Evolutionary conservation across 2,113 vertebrate species (phyloP).

Genomic region (Brachyistius frenatus): DNA sequence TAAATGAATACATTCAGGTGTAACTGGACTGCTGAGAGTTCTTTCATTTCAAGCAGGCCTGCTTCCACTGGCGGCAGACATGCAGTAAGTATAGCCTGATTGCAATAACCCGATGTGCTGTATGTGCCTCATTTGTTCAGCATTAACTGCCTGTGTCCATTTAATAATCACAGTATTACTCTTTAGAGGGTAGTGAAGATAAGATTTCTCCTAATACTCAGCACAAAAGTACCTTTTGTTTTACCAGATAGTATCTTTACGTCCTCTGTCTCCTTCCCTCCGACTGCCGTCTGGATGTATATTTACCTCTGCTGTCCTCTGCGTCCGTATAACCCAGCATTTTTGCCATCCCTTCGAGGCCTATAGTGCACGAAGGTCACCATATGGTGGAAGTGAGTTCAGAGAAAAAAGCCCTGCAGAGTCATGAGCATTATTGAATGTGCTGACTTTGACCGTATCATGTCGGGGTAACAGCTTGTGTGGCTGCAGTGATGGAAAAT

Average conservation of each 20-base stretch:
- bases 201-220: not conserved
- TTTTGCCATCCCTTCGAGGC: conserved; percentile 45
- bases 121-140: conserved; percentile 10
- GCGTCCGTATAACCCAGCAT: conserved; percentile 21
- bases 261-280: not conserved
- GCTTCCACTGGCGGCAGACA: not conserved
- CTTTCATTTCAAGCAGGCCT: not conserved
- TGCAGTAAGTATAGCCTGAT: not conserved
- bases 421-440: conserved; percentile 43
- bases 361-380: conserved; percentile 57
- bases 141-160: not conserved
- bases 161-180: not conserved
- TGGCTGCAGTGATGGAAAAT: conserved; percentile 1
- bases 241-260: not conserved
- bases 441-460: conserved; percentile 35
- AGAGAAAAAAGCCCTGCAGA: conserved; percentile 36
- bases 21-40: conserved; percentile 36
- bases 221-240: not conserved
- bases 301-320: conserved; percentile 45
- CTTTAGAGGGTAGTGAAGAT: not conserved
- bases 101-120: not conserved
- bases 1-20: conserved; percentile 18
- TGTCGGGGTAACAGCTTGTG: conserved; percentile 5
- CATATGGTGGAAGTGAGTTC: conserved; percentile 63
- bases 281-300: not conserved